These are phyloP conservation scores for Odocoileus hemionus DNA, from an alignment of 2,113 vertebrate species.

Conservation along the genomic window DNA sequence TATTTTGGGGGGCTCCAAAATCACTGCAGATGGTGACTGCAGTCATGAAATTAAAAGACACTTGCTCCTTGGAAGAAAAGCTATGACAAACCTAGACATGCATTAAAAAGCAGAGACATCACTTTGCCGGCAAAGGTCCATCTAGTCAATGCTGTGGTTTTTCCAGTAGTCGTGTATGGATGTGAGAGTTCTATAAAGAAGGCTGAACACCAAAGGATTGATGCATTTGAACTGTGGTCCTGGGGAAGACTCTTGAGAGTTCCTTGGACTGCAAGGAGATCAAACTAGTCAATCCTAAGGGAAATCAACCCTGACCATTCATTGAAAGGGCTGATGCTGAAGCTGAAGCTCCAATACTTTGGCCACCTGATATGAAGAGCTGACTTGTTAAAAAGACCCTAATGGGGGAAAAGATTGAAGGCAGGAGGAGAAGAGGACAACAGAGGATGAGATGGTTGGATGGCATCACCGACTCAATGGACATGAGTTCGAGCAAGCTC, in stretches of 20 bases:
- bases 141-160: background rate
- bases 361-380: background rate
- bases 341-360: background rate
- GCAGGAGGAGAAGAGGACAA: background rate
- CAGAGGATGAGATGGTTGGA: background rate
- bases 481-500: background rate
- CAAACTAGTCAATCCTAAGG: background rate
- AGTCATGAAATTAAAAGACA: background rate
- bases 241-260: background rate
- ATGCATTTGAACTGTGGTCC: background rate
- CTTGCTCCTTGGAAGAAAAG: background rate
- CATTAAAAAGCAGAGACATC: background rate
- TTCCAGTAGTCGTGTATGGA: background rate
- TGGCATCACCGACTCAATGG: background rate
- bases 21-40: background rate
- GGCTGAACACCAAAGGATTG: accelerated
- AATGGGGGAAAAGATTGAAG: background rate
- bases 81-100: background rate
- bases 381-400: background rate
- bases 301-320: background rate
- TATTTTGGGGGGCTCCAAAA: background rate
- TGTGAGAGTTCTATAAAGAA: background rate
- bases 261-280: background rate
- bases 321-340: background rate
- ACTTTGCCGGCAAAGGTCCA: background rate